These are phyloP conservation scores for Protonemura montana DNA, from an alignment of 2,888 invertebrate genomes.

Conservation along the genomic window DNA sequence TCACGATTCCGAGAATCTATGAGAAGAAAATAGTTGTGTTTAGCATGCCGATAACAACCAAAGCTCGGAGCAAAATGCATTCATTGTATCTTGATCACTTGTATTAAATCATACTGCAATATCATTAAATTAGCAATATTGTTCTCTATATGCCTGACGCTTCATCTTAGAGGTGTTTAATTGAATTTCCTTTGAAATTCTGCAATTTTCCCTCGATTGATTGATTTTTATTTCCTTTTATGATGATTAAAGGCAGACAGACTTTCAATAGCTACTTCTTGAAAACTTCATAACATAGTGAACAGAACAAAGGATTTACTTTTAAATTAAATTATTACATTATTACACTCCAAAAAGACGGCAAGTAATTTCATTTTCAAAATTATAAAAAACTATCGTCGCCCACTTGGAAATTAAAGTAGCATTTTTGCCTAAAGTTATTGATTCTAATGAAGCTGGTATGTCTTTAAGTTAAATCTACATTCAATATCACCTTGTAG, in stretches of 20 bases:
- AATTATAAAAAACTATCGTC: neutral
- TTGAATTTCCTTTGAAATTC: neutral
- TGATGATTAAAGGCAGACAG: neutral
- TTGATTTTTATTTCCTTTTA: neutral
- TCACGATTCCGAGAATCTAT: neutral
- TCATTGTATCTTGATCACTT: neutral
- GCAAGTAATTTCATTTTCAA: neutral
- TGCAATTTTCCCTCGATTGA: neutral
- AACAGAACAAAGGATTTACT: neutral
- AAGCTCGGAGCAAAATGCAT: neutral
- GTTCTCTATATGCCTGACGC: neutral
- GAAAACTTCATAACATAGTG: neutral
- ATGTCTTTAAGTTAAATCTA: too few relatives aligned
- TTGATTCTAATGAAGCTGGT: too few relatives aligned
- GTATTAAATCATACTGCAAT: neutral
- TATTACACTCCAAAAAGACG: neutral
- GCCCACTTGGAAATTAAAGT: neutral
- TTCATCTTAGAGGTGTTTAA: neutral
- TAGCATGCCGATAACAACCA: neutral
- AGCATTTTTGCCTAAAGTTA: too few relatives aligned
- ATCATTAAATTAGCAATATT: neutral
- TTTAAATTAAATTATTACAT: neutral
- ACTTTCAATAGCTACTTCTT: neutral
- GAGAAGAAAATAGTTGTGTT: neutral
- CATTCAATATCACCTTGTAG: too few relatives aligned